phyloP scores from a whole-genome alignment of 1,140 invertebrate species.

The Drosophila hydei region DNA sequence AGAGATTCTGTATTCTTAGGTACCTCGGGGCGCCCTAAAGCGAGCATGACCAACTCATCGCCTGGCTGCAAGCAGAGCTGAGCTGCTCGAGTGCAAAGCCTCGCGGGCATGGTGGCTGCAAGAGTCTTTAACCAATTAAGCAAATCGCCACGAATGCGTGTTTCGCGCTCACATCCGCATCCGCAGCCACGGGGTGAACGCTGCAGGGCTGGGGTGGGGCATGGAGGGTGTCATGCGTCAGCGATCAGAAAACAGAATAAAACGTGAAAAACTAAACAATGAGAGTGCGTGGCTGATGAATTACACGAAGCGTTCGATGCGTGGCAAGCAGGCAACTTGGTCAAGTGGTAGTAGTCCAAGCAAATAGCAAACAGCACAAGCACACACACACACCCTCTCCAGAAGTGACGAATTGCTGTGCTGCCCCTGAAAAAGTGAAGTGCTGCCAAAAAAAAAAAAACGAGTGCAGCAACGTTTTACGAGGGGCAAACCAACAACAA shows the following conservation, averaged over 20 bases:
- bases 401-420: constrained; percentile 65
- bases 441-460: constrained; percentile 47
- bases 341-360: constrained; percentile 49
- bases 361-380: constrained; percentile 25
- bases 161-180: constrained; percentile 45
- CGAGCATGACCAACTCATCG: no score
- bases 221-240: constrained; percentile 72
- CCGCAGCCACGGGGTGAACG: not conserved
- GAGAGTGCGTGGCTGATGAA: constrained; percentile 76
- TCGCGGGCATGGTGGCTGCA: not conserved
- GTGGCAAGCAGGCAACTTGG: constrained; percentile 41
- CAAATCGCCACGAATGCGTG: constrained; percentile 70
- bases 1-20: no score
- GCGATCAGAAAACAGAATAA: constrained; percentile 29
- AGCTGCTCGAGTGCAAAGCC: not conserved
- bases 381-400: not conserved
- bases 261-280: constrained; percentile 49
- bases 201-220: not conserved
- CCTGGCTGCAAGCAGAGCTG: no score
- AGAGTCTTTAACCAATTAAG: constrained; percentile 54
- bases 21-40: no score
- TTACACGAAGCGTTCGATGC: constrained; percentile 57
- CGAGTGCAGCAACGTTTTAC: constrained; percentile 20
- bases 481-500: constrained; percentile 2
- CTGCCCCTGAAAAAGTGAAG: constrained; percentile 73